Conservation (phyloP, 2,888 invertebrate genomes). For the Hemithea aestivaria region DNA sequence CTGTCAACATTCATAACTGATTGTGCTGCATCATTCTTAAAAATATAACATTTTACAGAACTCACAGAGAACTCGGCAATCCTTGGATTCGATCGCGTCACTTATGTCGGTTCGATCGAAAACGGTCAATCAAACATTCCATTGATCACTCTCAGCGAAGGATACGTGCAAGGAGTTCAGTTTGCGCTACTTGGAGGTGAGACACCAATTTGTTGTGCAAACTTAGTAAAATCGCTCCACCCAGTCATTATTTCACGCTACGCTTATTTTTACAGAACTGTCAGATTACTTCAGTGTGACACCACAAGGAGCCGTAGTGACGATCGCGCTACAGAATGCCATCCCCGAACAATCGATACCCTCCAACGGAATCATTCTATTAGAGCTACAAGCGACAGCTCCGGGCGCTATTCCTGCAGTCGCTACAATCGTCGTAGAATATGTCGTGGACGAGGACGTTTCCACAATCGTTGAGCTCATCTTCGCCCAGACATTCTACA, state of each 20-base stretch:
- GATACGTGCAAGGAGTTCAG: conserved; percentile 28
- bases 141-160: conserved; percentile 32
- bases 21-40: too few species aligned
- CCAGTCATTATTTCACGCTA: not conserved
- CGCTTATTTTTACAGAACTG: conserved; percentile 17
- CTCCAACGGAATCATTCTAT: conserved; percentile 19
- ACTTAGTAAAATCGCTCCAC: too few species aligned
- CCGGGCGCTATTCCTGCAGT: conserved; percentile 23
- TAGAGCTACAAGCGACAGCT: conserved; percentile 25
- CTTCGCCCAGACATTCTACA: too few species aligned
- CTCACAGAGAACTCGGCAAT: conserved; percentile 10
- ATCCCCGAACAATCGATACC: conserved; percentile 26
- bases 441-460: conserved; percentile 26
- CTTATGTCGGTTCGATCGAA: conserved; percentile 31
- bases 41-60: conserved; percentile 25
- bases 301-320: conserved; percentile 18
- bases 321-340: conserved; percentile 10
- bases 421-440: conserved; percentile 30
- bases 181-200: conserved; percentile 35
- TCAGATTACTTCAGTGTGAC: conserved; percentile 11
- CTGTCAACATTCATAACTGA: too few species aligned
- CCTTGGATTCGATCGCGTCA: conserved; percentile 32
- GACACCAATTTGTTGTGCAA: conserved; percentile 1
- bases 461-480: not conserved
- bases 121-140: conserved; percentile 21